These are phyloP conservation scores for Ylistrum balloti DNA, from an alignment of 1,140 invertebrate genomes.

Conservation along the genomic window DNA sequence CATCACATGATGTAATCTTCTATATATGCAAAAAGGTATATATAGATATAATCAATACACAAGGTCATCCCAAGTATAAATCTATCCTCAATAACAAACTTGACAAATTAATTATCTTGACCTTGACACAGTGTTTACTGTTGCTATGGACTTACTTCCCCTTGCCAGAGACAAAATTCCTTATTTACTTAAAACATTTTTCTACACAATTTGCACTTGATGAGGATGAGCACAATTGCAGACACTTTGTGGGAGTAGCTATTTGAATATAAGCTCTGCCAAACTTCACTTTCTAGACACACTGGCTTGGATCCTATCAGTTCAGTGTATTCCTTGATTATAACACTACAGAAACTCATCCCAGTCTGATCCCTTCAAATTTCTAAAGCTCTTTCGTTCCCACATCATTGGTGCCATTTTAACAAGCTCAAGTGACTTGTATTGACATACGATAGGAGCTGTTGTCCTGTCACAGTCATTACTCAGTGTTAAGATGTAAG, in stretches of 20 bases:
- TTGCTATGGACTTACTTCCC: neutral
- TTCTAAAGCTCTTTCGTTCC: neutral
- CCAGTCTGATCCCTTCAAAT: neutral
- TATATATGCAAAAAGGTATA: neutral
- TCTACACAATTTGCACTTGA: neutral
- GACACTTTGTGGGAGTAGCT: neutral
- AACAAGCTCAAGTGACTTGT: slow-evolving; percentile 38
- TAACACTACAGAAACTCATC: neutral
- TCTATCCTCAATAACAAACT: neutral
- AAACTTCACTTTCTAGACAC: neutral
- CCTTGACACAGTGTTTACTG: neutral
- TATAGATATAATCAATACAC: neutral
- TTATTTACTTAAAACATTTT: neutral
- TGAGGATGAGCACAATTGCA: neutral
- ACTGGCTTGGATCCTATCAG: neutral
- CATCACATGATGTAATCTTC: neutral
- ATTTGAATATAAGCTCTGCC: neutral
- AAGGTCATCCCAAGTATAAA: neutral
- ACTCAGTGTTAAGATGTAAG: neutral
- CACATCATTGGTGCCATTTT: slow-evolving; percentile 12
- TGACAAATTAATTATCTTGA: neutral
- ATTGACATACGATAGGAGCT: neutral
- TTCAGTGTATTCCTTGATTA: neutral
- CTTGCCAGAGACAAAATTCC: neutral
- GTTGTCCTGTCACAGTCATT: neutral